These are phyloP conservation scores for Dreissena polymorpha DNA, from an alignment of 1,140 invertebrate genomes.

Conservation along the genomic window DNA sequence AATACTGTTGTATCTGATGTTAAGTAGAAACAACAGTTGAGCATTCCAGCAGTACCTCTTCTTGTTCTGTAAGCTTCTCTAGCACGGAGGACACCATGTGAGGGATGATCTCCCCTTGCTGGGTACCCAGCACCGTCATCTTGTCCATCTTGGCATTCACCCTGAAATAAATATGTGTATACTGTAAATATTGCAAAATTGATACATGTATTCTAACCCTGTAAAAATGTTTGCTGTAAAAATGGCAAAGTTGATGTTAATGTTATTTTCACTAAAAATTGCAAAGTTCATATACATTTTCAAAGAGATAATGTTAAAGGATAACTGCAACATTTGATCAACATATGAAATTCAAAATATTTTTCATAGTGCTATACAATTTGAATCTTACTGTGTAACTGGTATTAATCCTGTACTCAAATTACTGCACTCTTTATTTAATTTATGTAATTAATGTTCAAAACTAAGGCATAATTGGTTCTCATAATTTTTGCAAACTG, in stretches of 20 bases:
- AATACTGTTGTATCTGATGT: no score
- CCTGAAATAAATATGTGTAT: conserved; percentile 60
- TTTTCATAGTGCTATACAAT: background rate
- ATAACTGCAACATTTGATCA: background rate
- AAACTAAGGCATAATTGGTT: no score
- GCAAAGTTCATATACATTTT: no score
- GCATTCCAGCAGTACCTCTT: no score
- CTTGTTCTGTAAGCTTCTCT: conserved; percentile 60
- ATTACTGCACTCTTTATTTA: no score
- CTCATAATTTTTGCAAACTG: no score
- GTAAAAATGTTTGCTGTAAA: no score
- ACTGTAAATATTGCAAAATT: background rate
- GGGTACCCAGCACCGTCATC: conserved; percentile 73
- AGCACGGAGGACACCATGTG: conserved; percentile 67
- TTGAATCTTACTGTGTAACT: background rate
- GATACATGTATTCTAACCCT: background rate
- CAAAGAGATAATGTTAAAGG: background rate
- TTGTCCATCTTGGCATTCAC: conserved; percentile 78
- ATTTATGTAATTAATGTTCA: no score
- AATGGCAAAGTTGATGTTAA: no score
- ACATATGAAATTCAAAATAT: background rate
- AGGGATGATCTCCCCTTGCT: conserved; percentile 66
- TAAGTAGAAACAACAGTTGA: no score
- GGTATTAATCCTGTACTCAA: no score
- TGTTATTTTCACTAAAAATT: no score